These are phyloP conservation scores for Stomatorhinus walkeri DNA, from an alignment of 2,797 vertebrate genomes.

Conservation along the genomic window DNA sequence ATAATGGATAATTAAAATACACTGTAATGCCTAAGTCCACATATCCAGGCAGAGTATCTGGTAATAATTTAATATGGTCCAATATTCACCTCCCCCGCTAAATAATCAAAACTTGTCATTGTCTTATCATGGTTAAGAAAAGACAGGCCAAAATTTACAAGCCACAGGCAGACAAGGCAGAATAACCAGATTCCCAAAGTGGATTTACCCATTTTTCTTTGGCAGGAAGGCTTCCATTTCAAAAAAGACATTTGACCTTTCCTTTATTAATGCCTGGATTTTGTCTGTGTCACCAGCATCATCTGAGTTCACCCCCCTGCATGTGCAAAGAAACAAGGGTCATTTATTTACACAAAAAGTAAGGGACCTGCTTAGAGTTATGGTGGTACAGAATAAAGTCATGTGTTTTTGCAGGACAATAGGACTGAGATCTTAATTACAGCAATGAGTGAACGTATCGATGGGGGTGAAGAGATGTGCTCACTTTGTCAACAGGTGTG, in stretches of 20 bases:
- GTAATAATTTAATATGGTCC: neutral
- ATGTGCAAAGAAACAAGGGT: conserved; percentile 48
- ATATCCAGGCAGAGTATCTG: neutral
- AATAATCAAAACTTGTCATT: neutral
- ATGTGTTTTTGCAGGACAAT: neutral
- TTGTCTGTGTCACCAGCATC: conserved; percentile 49
- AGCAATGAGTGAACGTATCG: neutral
- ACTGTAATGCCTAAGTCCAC: neutral
- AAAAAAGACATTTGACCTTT: conserved; percentile 66
- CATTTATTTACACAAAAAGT: neutral
- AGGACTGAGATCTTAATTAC: neutral
- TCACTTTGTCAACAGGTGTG: conserved; percentile 63
- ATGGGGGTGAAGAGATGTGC: neutral
- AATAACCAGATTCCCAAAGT: neutral
- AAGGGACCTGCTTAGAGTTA: neutral
- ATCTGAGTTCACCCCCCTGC: conserved; percentile 53
- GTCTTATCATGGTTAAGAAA: neutral
- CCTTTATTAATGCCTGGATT: conserved; percentile 72
- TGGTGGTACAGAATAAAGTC: neutral
- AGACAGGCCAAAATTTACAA: neutral
- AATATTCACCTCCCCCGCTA: neutral
- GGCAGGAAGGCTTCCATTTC: conserved; percentile 95
- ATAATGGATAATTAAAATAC: neutral
- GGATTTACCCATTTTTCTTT: conserved; percentile 81
- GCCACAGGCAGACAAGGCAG: neutral